Evolutionary conservation across 2,797 vertebrate genomes (phyloP).

Genomic region (Platalea minor): DNA sequence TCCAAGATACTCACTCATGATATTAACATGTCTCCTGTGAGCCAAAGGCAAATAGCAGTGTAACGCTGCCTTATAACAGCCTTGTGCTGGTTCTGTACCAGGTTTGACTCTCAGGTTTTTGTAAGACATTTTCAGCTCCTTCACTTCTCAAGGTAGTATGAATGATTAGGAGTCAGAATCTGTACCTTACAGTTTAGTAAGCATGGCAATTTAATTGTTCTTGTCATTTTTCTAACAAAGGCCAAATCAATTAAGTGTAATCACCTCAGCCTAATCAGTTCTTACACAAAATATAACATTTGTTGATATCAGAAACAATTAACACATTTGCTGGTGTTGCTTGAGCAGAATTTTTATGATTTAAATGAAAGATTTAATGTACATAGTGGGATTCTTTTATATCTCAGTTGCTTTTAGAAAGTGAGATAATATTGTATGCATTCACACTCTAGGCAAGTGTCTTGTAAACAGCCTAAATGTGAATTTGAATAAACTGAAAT

Average conservation of each 20-base stretch:
- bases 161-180: not conserved
- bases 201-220: not conserved
- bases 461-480: conserved; percentile 75
- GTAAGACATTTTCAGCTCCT: not conserved
- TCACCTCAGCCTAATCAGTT: not conserved
- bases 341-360: not conserved
- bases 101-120: not conserved
- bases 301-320: not conserved
- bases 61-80: not conserved
- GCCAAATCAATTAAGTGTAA: not conserved
- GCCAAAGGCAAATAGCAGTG: not conserved
- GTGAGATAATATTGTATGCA: not conserved
- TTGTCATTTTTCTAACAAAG: not conserved
- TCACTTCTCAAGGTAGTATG: not conserved
- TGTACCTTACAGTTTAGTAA: not conserved
- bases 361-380: not conserved
- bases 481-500: conserved; percentile 4
- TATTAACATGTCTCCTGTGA: not conserved
- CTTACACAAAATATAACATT: not conserved
- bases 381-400: not conserved
- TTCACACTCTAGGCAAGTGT: conserved; percentile 29
- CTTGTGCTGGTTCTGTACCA: not conserved
- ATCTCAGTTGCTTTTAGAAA: not conserved
- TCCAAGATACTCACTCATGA: not conserved
- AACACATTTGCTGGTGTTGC: not conserved